These are phyloP conservation scores for Brachionus rubens DNA, from an alignment of 1,140 invertebrate genomes.

Conservation along the genomic window DNA sequence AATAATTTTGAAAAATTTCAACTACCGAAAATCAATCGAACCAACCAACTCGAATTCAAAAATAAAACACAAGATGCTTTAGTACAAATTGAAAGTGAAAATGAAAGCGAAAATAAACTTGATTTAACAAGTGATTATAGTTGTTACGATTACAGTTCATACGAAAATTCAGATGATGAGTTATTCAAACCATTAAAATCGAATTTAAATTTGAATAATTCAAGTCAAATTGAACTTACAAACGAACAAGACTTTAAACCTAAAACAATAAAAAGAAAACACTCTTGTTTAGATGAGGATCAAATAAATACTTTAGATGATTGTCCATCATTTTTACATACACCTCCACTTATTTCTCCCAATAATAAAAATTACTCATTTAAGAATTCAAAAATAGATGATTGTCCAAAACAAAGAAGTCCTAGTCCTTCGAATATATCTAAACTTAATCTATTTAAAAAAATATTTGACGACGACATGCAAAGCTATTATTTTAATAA, in stretches of 20 bases:
- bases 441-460: slow-evolving; percentile 4
- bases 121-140: slow-evolving; percentile 8
- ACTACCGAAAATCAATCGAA: too few species aligned
- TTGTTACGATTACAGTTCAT: background rate
- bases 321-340: too few species aligned
- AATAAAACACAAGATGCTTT: background rate
- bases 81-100: background rate
- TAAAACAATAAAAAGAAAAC: too few species aligned
- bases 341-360: too few species aligned
- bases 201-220: background rate
- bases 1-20: too few species aligned
- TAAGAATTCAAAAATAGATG: background rate
- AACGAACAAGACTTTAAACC: background rate
- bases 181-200: background rate
- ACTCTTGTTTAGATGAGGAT: too few species aligned
- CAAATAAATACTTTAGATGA: too few species aligned
- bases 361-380: too few species aligned
- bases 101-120: background rate
- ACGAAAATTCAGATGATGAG: background rate
- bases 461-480: slow-evolving; percentile 19
- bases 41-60: background rate
- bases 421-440: slow-evolving; percentile 27
- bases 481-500: background rate
- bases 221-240: background rate
- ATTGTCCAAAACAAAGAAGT: background rate